Evolutionary conservation across 2,113 vertebrate species (phyloP).

Genomic region (Hassar affinis): DNA sequence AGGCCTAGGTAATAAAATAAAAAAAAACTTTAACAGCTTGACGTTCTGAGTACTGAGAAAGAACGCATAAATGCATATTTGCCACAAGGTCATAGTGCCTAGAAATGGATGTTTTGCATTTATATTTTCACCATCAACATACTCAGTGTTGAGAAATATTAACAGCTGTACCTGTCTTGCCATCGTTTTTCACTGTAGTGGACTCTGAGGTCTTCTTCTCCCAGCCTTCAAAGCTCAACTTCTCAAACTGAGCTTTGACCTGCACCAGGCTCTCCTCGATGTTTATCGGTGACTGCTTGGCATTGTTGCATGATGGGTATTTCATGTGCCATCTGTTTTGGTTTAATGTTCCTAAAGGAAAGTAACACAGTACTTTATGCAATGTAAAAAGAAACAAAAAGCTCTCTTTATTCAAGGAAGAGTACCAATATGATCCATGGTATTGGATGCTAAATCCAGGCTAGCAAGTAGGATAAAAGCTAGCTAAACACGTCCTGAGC

Average conservation of each 20-base stretch:
- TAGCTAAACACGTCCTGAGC: not conserved
- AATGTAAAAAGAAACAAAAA: not conserved
- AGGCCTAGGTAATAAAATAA: not conserved
- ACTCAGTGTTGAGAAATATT: not conserved
- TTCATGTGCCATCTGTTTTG: constrained; percentile 94
- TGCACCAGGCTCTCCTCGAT: constrained; percentile 89
- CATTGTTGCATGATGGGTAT: constrained; percentile 90
- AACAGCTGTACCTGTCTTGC: constrained; percentile 85
- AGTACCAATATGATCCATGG: not conserved
- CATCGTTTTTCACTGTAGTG: constrained; percentile 87
- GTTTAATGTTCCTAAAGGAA: constrained; percentile 83
- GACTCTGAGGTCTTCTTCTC: constrained; percentile 73
- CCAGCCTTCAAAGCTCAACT: constrained; percentile 88
- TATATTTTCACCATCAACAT: not conserved
- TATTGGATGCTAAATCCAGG: not conserved
- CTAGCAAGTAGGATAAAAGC: not conserved
- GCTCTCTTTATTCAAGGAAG: not conserved
- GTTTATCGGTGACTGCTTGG: constrained; percentile 93
- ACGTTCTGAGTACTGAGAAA: not conserved
- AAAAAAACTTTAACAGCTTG: not conserved
- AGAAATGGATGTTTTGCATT: not conserved
- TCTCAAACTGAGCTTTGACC: constrained; percentile 89
- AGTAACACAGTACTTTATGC: not conserved
- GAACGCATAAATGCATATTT: too few relatives aligned
- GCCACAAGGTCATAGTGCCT: not conserved